These are phyloP conservation scores for Uria lomvia DNA, from an alignment of 2,113 vertebrate genomes.

Conservation along the genomic window DNA sequence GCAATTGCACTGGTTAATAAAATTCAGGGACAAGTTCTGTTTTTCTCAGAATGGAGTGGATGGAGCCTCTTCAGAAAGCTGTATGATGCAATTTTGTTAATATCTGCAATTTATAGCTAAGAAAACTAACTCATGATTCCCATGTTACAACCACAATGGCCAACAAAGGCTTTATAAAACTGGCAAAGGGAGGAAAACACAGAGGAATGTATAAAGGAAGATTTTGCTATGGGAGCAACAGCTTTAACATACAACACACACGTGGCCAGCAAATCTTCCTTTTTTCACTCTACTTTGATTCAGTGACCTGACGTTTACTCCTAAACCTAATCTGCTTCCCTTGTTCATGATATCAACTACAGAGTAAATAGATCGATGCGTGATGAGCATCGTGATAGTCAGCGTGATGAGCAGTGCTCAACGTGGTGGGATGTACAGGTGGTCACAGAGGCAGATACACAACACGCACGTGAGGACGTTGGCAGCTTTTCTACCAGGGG, in stretches of 20 bases:
- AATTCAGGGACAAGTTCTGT: background rate
- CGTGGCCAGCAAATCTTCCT: background rate
- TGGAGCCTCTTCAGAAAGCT: background rate
- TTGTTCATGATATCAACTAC: background rate
- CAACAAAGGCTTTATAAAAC: background rate
- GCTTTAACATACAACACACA: background rate
- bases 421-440: background rate
- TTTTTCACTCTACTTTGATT: background rate
- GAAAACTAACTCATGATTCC: background rate
- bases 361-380: background rate
- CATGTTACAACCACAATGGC: background rate
- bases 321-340: background rate
- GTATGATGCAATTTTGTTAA: background rate
- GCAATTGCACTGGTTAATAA: background rate
- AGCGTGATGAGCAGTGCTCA: background rate
- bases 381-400: background rate
- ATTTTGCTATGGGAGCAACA: background rate
- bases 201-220: background rate
- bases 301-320: background rate
- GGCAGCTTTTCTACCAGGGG: background rate
- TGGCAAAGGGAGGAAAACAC: background rate
- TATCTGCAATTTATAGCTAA: background rate
- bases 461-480: fast-evolving
- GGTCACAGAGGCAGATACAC: background rate
- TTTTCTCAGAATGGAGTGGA: background rate